phyloP scores from a whole-genome alignment of 2,888 invertebrate genomes.

The Andricus curvator region DNA sequence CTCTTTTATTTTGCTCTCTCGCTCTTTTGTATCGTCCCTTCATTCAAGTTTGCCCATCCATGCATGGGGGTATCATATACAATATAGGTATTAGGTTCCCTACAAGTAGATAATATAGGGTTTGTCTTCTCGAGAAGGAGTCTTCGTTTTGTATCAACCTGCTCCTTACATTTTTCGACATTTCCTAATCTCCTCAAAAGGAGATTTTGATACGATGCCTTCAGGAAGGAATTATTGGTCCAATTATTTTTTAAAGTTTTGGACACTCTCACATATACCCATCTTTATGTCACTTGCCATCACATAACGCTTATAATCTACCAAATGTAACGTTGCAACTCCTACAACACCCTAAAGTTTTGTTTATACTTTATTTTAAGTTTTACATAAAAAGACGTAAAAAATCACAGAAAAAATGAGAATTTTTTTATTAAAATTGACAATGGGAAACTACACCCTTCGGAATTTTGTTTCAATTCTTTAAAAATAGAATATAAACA shows the following conservation, averaged over 20 bases:
- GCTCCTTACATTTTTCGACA: background rate
- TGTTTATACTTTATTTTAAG: no score
- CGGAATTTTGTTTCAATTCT: no score
- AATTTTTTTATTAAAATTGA: no score
- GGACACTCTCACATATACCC: no score
- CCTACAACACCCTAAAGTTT: no score
- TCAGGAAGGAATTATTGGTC: background rate
- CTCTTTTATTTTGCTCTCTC: constrained; percentile 39
- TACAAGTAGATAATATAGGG: background rate
- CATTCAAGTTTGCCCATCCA: background rate
- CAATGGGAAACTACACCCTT: no score
- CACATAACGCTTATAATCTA: no score
- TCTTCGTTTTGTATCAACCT: background rate
- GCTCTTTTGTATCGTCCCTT: constrained; percentile 8
- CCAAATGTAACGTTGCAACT: no score
- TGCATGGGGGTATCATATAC: background rate
- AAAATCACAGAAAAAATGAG: no score
- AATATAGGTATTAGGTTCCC: background rate
- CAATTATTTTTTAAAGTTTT: background rate
- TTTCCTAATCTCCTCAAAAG: background rate
- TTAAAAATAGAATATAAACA: no score
- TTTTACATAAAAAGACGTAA: no score
- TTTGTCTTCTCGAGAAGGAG: background rate
- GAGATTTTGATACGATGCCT: background rate
- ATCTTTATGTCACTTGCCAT: no score